A percentile compares a stretch with the other conserved stretches of the same genome.
These are phyloP conservation scores for Garrulus glandarius DNA, from an alignment of 2,797 vertebrate genomes.

Conservation along the genomic window DNA sequence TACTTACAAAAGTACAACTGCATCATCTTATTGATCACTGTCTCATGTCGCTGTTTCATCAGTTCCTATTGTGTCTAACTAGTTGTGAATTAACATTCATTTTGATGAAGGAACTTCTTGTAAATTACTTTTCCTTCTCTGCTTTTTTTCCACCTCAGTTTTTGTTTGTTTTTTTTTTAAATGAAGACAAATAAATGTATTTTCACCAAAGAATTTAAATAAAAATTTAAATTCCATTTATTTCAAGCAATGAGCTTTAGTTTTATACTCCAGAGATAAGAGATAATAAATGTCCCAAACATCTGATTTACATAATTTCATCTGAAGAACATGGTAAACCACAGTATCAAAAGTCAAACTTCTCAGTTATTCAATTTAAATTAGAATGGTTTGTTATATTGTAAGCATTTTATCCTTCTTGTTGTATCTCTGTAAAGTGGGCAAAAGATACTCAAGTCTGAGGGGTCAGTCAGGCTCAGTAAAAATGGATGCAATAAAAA, in stretches of 20 bases:
- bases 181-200: not conserved
- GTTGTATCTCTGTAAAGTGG: not conserved
- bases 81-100: not conserved
- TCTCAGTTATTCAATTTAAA: not conserved
- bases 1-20: not conserved
- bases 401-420: not conserved
- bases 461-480: not conserved
- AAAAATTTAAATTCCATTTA: not conserved
- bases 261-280: not conserved
- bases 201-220: not conserved
- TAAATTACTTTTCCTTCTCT: not conserved
- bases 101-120: not conserved
- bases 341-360: not conserved
- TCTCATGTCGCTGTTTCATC: not conserved
- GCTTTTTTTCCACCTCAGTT: fast-evolving
- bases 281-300: not conserved
- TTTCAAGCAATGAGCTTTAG: not conserved
- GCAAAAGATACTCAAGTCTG: not conserved
- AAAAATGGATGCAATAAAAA: not conserved
- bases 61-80: not conserved
- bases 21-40: not conserved
- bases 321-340: not conserved
- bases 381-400: not conserved
- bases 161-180: not conserved
- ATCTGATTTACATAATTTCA: not conserved